These are phyloP conservation scores for Reinhardtius hippoglossoides DNA, from an alignment of 2,113 vertebrate species.

Conservation along the genomic window DNA sequence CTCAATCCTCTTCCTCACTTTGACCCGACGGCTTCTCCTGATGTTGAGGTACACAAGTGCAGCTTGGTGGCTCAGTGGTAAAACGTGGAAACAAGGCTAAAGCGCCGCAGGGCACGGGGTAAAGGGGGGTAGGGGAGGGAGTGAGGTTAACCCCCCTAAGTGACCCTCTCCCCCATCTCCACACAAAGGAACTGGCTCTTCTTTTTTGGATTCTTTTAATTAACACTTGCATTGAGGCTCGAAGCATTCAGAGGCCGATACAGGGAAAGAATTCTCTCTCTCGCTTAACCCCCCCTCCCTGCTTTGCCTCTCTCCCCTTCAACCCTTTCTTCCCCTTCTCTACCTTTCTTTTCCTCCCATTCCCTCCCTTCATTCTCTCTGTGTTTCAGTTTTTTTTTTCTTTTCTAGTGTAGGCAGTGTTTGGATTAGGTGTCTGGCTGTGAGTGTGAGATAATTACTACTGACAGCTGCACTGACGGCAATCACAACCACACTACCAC, in stretches of 20 bases:
- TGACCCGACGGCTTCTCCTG: constrained; percentile 74
- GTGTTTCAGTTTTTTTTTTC: constrained; percentile 73
- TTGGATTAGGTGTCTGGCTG: constrained; percentile 82
- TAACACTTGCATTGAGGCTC: constrained; percentile 86
- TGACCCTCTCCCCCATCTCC: constrained; percentile 77
- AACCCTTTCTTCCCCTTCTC: constrained; percentile 66
- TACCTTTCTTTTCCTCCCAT: constrained; percentile 54
- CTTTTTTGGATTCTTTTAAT: constrained; percentile 88
- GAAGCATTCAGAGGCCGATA: constrained; percentile 73
- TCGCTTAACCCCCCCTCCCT: constrained; percentile 38
- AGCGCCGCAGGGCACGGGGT: constrained; percentile 77
- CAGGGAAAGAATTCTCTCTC: constrained; percentile 78
- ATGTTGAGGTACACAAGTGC: constrained; percentile 79
- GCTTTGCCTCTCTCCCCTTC: constrained; percentile 42
- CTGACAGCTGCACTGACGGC: constrained; percentile 96
- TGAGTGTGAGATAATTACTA: constrained; percentile 95
- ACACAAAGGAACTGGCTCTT: constrained; percentile 83
- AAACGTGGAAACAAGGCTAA: constrained; percentile 78
- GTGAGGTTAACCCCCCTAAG: constrained; percentile 78
- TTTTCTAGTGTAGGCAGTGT: constrained; percentile 76
- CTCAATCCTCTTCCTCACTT: constrained; percentile 73
- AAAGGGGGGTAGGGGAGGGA: constrained; percentile 73
- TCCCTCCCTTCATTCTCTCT: constrained; percentile 68
- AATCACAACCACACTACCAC: constrained; percentile 88
- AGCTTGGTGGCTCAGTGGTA: constrained; percentile 72